These are phyloP conservation scores for Orientallactaga bullata DNA, from an alignment of 2,113 vertebrate genomes.

Conservation along the genomic window DNA sequence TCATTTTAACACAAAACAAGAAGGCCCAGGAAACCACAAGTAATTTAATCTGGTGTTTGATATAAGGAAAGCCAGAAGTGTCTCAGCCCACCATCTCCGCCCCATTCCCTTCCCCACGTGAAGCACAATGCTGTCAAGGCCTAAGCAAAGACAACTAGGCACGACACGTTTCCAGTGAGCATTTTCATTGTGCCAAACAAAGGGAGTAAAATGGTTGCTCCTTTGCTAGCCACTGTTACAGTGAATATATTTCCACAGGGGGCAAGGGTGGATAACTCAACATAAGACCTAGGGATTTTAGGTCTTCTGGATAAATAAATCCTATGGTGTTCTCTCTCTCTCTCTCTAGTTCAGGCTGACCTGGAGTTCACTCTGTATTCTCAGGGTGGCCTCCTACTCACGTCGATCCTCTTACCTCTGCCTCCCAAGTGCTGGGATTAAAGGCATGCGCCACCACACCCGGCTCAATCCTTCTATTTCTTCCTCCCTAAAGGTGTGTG, in stretches of 20 bases:
- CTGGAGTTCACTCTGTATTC: too few relatives aligned
- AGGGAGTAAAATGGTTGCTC: background rate
- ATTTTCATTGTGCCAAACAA: background rate
- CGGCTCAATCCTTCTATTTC: too few relatives aligned
- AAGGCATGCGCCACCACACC: too few relatives aligned
- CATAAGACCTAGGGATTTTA: background rate
- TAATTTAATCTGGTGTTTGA: slow-evolving; percentile 18
- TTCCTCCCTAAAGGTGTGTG: too few relatives aligned
- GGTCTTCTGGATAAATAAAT: slow-evolving; percentile 10
- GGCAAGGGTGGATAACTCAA: background rate
- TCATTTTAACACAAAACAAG: slow-evolving; percentile 53
- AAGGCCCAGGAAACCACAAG: slow-evolving; percentile 4
- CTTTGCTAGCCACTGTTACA: background rate
- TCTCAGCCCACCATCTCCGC: background rate
- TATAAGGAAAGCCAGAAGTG: background rate
- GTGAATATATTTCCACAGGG: background rate
- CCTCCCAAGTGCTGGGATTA: too few relatives aligned
- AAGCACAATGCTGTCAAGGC: background rate
- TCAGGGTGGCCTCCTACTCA: too few relatives aligned
- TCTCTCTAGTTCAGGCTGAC: too few relatives aligned
- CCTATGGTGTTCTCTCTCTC: background rate
- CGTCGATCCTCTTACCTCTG: too few relatives aligned
- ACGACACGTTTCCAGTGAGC: background rate
- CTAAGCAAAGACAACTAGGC: slow-evolving; percentile 22
- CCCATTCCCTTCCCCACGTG: background rate